A percentile compares a stretch with the other conserved stretches of the same genome.
Conservation (phyloP, 2,888 invertebrate species). For the Prostheceraeus crozeri region DNA sequence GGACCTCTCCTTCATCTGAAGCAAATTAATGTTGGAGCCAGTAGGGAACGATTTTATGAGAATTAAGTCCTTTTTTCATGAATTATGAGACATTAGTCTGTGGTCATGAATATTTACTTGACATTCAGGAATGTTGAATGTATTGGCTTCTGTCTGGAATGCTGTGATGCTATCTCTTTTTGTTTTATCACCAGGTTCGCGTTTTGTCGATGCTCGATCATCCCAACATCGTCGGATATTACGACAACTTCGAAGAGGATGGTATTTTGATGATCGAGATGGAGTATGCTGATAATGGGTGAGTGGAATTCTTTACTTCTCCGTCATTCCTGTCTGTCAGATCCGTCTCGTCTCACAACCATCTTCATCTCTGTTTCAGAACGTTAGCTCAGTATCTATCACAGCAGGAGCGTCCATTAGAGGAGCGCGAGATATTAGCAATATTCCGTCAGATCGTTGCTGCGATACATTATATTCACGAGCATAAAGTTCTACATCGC, state of each 20-base stretch:
- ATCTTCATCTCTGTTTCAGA: slow-evolving; percentile 48
- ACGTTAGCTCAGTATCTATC: slow-evolving; percentile 65
- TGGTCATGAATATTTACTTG: too few species aligned
- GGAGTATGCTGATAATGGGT: slow-evolving; percentile 71
- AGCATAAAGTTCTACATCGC: slow-evolving; percentile 62
- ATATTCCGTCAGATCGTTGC: slow-evolving; percentile 66
- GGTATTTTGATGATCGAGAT: slow-evolving; percentile 68
- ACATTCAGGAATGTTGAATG: too few species aligned
- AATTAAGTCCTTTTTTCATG: too few species aligned
- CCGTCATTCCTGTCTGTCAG: background rate
- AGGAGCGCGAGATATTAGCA: slow-evolving; percentile 63
- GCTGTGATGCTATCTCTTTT: too few species aligned
- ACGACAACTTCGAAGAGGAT: slow-evolving; percentile 68
- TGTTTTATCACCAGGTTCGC: slow-evolving; percentile 48
- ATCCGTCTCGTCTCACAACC: too few species aligned
- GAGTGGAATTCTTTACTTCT: slow-evolving; percentile 29
- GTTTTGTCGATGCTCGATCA: slow-evolving; percentile 67
- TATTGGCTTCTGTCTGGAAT: too few species aligned
- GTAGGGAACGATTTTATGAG: too few species aligned
- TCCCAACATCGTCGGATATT: slow-evolving; percentile 68
- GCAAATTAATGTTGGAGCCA: too few species aligned
- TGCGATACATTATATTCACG: slow-evolving; percentile 67
- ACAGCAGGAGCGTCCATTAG: slow-evolving; percentile 59
- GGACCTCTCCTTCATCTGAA: too few species aligned
- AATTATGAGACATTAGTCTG: too few species aligned